A percentile compares a stretch with the other conserved stretches of the same genome.
Conservation (phyloP, 2,113 vertebrate species). For the Ursus arctos region DNA sequence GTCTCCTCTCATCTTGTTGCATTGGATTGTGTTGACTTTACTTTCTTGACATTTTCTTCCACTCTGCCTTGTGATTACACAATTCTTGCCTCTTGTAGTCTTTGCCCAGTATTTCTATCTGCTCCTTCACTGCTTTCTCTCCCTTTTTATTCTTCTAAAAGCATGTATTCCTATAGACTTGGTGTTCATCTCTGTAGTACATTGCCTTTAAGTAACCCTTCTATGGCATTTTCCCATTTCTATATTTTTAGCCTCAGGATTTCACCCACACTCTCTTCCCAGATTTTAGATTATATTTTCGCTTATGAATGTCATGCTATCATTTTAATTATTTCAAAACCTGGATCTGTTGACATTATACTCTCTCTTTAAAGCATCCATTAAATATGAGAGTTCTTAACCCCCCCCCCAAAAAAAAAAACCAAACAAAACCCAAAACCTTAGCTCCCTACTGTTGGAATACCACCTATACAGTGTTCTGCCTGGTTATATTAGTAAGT, state of each 20-base stretch:
- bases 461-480: not conserved
- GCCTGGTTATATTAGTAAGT: not conserved
- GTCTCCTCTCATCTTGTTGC: not conserved
- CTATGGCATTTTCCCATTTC: not conserved
- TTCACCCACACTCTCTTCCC: not conserved
- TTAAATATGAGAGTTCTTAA: not conserved
- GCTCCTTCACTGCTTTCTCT: not conserved
- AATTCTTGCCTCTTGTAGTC: not conserved
- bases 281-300: slow-evolving; percentile 33
- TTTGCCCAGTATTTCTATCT: not conserved
- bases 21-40: not conserved
- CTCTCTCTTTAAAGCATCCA: slow-evolving; percentile 5
- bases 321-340: slow-evolving; percentile 22
- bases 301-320: not conserved
- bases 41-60: not conserved
- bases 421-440: not conserved
- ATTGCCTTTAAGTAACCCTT: not conserved
- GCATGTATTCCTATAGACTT: not conserved
- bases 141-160: not conserved
- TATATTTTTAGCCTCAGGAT: not conserved
- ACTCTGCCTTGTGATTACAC: not conserved
- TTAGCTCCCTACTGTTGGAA: not conserved
- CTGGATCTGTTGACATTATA: not conserved
- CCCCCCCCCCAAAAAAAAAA: no score
- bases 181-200: not conserved